Base-by-base conservation (phyloP, 2,888 invertebrate species). In the Cosmia pyralina region DNA sequence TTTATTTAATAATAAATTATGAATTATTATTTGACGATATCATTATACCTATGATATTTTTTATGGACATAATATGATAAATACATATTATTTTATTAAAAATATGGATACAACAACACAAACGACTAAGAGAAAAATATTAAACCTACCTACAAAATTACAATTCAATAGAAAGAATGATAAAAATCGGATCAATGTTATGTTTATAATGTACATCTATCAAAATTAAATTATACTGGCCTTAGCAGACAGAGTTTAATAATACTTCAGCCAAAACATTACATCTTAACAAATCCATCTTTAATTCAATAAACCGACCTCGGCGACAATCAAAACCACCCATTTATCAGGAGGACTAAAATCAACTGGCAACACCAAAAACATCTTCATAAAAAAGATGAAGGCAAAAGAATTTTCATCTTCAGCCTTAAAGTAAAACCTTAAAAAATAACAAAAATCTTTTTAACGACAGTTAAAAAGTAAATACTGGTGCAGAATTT, bases 391-490 rank as follows among this genome's bases (percentile, higher is more conserved):
- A 65, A 73, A 82, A 78, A 72, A 73, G 73, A 77, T 67, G 69
- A 69, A 57, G 79, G 78, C 78, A 71, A 83, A 89, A 82, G 86
- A 81, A 85, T 38, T 22, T 28, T 46, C 19, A 48, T 83, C 76
- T 88, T 87, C 85, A 78, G 90, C 88, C 91, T n/a, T 76, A 44
- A 68, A 73, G 79, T 83, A 74, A 69, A 88, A 84, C 79, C 88
- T 86, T 68, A 81, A 78, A 75, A 44, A 78, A 13, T 82, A 65
- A 69, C 46, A 63, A 58, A 67, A 69, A 62, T 64, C 52, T 22
- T 59, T 91, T 95, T 96, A 97, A 88, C 96, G 95, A 85, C 96
- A 97, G 83, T 98, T 97, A 90, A 97, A 98, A 66, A 97, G 95
- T 55, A 98, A 93, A 88, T 98, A 98, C 83, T 97, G 96, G 79